Evolutionary conservation across 2,888 invertebrate species (phyloP).

Genomic region (Gari tellinella): DNA sequence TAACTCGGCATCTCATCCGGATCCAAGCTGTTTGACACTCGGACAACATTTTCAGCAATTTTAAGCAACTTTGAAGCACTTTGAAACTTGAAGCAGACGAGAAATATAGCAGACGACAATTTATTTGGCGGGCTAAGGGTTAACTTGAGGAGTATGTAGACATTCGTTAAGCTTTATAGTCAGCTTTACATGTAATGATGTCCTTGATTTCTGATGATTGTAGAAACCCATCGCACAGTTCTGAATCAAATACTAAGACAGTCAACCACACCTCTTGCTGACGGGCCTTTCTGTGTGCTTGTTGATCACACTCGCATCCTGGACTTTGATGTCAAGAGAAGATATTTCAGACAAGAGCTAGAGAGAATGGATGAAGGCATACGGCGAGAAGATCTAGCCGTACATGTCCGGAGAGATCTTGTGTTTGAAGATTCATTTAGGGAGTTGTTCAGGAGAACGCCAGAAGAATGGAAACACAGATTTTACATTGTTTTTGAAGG

Average conservation of each 20-base stretch:
- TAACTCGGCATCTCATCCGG: too few relatives aligned
- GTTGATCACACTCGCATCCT: constrained; percentile 94
- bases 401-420: constrained; percentile 92
- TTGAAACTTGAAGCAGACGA: too few relatives aligned
- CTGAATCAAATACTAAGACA: constrained; percentile 95
- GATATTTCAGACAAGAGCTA: constrained; percentile 94
- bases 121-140: too few relatives aligned
- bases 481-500: constrained; percentile 97
- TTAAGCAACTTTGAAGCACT: too few relatives aligned
- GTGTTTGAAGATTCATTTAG: constrained; percentile 96
- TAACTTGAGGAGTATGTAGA: too few relatives aligned
- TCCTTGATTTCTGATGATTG: neutral
- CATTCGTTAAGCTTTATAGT: too few relatives aligned
- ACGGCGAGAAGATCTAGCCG: constrained; percentile 90
- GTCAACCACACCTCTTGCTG: constrained; percentile 89
- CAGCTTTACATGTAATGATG: too few relatives aligned
- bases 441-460: constrained; percentile 91
- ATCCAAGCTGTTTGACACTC: too few relatives aligned
- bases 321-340: constrained; percentile 95
- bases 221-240: constrained; percentile 93
- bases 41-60: too few relatives aligned
- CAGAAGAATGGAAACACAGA: constrained; percentile 95
- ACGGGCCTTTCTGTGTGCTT: constrained; percentile 94
- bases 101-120: too few relatives aligned
- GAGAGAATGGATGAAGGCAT: constrained; percentile 90